Evolutionary conservation across 2,797 vertebrate species (phyloP), one percentile per base, ranked within the genome.

Genomic region (Labroides dimidiatus): DNA sequence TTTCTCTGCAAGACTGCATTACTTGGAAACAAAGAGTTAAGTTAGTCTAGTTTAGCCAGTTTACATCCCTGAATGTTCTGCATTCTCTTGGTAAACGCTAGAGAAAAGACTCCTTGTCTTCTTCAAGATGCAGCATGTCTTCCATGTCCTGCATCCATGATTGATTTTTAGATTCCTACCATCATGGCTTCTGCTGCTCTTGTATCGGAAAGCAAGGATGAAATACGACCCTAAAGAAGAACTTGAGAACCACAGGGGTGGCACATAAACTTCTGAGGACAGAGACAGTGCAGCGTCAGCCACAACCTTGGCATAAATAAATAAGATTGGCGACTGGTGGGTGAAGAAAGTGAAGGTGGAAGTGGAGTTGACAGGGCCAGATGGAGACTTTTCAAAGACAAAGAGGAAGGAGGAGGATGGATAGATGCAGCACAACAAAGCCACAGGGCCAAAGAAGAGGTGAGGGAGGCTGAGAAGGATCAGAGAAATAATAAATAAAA

Each of bases 321-420:
- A 61, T 56, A 68, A 66, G 57, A 75, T 54, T 49, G 75, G 48
- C 44, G 66, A 72, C 51, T 64, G 57, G 42, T 64, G 55, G 52
- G 37, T 83, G 84, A 89, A 75, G 69, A 84, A 84, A 81, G 82
- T 52, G 64, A 67, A 42, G 69, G 36, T 54, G 67, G 50, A 82
- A 85, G 64, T 82, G 57, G 77, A 81, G 78, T 41, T 80, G 87
- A 87, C 80, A 60, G 76, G 74, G 56, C 84, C 86, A 87, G 78
- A 88, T 89, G 85, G 82, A 89, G 85, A 81, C 27, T 70, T 33
- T 80, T 84, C 47, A 77, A 82, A 81, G 67, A 75, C 49, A 61
- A 68, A 73, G 24, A 41, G 20, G 41, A 41, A 48, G 33, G 11
- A 47, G 21, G 13, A 23, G 24, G 48, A n/a, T 61, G 60, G 47